Conservation (phyloP, 2,113 vertebrate genomes). For the Tachysurus fulvidraco region DNA sequence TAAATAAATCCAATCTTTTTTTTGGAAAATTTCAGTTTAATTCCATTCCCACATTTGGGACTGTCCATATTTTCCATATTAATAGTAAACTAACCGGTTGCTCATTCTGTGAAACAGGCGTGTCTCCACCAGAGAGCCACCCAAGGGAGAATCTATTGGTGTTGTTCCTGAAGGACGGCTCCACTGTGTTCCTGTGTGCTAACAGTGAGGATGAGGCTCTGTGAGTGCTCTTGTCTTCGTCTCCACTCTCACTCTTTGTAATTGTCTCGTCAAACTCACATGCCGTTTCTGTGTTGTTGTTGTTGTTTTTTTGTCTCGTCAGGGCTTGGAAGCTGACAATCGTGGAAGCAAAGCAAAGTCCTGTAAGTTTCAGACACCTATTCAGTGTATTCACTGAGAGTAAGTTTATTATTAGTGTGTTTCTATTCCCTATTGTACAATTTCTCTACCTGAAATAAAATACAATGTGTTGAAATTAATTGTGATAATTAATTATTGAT, state of each 20-base stretch:
- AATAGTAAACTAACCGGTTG: neutral
- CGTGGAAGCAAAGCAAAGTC: slow-evolving; percentile 82
- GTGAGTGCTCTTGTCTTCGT: slow-evolving; percentile 69
- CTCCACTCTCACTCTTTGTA: neutral
- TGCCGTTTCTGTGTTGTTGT: neutral
- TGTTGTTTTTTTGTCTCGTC: slow-evolving; percentile 47
- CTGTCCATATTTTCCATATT: neutral
- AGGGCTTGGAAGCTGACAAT: slow-evolving; percentile 92
- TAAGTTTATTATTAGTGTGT: too few species aligned
- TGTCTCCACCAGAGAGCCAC: slow-evolving; percentile 82
- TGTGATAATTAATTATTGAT: neutral
- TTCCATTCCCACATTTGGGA: neutral
- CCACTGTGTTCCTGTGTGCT: slow-evolving; percentile 80
- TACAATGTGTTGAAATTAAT: neutral
- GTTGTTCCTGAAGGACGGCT: slow-evolving; percentile 76
- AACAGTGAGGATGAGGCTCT: slow-evolving; percentile 89
- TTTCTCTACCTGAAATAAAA: neutral
- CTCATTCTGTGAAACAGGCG: slow-evolving; percentile 65
- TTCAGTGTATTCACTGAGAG: neutral
- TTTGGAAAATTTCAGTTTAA: neutral
- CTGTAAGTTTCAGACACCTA: slow-evolving; percentile 73
- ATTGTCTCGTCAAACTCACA: neutral
- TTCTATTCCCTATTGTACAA: neutral
- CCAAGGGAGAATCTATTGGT: slow-evolving; percentile 81
- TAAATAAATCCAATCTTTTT: neutral